Evolutionary conservation across 2,797 vertebrate species (phyloP).

Genomic region (Morelia viridis): DNA sequence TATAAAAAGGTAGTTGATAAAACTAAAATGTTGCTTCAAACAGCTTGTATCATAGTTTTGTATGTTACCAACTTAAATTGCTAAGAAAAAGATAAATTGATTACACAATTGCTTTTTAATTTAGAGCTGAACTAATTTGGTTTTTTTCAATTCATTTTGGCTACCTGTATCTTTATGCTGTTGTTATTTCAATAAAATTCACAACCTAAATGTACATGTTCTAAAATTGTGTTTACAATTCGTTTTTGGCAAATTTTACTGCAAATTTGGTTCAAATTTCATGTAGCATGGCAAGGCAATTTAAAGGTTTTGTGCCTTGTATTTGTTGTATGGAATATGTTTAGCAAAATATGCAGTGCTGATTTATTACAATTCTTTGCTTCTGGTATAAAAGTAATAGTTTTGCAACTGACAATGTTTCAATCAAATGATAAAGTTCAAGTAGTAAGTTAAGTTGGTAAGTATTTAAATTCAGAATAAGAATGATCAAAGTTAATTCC

Average conservation of each 20-base stretch:
- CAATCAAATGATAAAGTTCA: constrained; percentile 73
- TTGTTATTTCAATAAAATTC: constrained; percentile 99
- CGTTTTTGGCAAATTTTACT: constrained; percentile 94
- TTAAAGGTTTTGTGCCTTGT: constrained; percentile 81
- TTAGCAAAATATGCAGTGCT: constrained; percentile 76
- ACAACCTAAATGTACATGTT: constrained; percentile 92
- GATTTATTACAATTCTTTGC: constrained; percentile 77
- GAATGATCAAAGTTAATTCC: constrained; percentile 59
- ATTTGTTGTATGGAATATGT: constrained; percentile 78
- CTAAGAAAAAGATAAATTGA: constrained; percentile 86
- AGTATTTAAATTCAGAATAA: constrained; percentile 74
- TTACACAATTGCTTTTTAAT: constrained; percentile 82
- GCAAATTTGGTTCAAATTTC: constrained; percentile 83
- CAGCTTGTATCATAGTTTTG: constrained; percentile 92
- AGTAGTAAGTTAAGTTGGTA: constrained; percentile 83
- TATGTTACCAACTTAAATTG: constrained; percentile 91
- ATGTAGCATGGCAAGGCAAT: constrained; percentile 77
- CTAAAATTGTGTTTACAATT: constrained; percentile 98
- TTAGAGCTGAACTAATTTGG: constrained; percentile 86
- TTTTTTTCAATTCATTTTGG: constrained; percentile 91
- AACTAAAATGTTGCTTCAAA: constrained; percentile 82
- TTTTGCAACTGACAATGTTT: constrained; percentile 74
- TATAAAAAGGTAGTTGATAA: constrained; percentile 83
- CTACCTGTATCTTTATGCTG: constrained; percentile 98
- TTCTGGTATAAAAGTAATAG: constrained; percentile 77